Conservation (phyloP, 2,888 invertebrate species). For the Eupithecia dodoneata region DNA sequence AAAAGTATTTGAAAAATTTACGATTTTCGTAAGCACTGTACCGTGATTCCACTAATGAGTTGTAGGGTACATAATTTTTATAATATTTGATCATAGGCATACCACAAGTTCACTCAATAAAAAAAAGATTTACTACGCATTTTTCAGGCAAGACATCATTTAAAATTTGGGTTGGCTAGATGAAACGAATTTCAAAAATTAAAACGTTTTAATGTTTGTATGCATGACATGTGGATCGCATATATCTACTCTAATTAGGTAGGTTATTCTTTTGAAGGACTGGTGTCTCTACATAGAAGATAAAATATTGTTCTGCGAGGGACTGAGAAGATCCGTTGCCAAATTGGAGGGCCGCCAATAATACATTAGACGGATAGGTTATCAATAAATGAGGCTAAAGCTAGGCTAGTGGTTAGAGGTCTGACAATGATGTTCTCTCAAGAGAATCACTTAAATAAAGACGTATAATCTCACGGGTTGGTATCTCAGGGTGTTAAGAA, state of each 20-base stretch:
- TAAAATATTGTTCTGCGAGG: slow-evolving; percentile 42
- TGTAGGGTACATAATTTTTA: slow-evolving; percentile 26
- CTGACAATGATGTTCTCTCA: neutral
- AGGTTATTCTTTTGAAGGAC: slow-evolving; percentile 44
- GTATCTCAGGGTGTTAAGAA: neutral
- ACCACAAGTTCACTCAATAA: slow-evolving; percentile 42
- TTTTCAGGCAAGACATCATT: slow-evolving; percentile 42
- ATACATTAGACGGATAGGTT: slow-evolving; percentile 44
- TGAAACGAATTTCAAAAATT: slow-evolving; percentile 44
- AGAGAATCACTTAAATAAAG: neutral
- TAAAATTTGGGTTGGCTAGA: slow-evolving; percentile 43
- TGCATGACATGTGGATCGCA: slow-evolving; percentile 42
- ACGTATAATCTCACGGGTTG: neutral
- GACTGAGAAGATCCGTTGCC: slow-evolving; percentile 49
- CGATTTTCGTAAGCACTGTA: slow-evolving; percentile 29
- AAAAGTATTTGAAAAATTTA: slow-evolving; percentile 19
- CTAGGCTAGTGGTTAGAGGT: neutral
- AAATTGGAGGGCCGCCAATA: slow-evolving; percentile 69
- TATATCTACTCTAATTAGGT: slow-evolving; percentile 50
- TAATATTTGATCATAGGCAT: slow-evolving; percentile 44
- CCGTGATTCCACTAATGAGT: slow-evolving; percentile 35
- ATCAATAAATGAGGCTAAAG: neutral
- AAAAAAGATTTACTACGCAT: slow-evolving; percentile 44
- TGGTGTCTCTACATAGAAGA: slow-evolving; percentile 36
- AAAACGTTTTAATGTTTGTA: slow-evolving; percentile 44